Evolutionary conservation across 1,140 invertebrate species (phyloP).

Genomic region (Acyrthosiphon pisum): DNA sequence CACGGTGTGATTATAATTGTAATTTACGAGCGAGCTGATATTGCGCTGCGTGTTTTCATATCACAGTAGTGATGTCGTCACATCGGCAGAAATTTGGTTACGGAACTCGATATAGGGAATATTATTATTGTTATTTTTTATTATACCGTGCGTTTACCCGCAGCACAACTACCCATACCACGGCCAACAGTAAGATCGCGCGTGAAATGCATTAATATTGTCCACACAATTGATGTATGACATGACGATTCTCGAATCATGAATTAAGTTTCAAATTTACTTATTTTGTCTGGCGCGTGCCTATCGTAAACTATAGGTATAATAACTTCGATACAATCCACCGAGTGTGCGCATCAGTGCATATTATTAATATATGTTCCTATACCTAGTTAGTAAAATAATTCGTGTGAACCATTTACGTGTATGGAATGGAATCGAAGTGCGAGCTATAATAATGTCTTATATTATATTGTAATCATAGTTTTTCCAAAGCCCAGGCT

Average conservation of each 20-base stretch:
- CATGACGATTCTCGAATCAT: background rate
- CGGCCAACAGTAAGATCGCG: background rate
- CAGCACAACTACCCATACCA: background rate
- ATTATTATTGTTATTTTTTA: background rate
- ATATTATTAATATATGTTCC: no score
- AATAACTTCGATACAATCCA: no score
- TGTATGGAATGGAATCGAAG: background rate
- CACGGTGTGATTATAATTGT: background rate
- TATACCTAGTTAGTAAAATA: background rate
- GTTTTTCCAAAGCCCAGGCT: background rate
- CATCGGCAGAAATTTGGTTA: background rate
- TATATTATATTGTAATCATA: background rate
- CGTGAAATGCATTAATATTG: background rate
- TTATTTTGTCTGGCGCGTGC: no score
- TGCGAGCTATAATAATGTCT: no score
- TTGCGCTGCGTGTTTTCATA: background rate
- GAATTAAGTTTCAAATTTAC: no score
- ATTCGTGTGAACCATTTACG: background rate
- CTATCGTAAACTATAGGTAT: no score
- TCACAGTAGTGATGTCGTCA: background rate
- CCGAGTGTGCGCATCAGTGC: background rate
- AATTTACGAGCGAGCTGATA: background rate
- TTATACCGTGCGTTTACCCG: background rate
- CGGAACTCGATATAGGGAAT: background rate
- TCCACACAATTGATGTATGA: background rate